Conservation (phyloP, 2,113 vertebrate genomes). For the Aleadryas rufinucha region DNA sequence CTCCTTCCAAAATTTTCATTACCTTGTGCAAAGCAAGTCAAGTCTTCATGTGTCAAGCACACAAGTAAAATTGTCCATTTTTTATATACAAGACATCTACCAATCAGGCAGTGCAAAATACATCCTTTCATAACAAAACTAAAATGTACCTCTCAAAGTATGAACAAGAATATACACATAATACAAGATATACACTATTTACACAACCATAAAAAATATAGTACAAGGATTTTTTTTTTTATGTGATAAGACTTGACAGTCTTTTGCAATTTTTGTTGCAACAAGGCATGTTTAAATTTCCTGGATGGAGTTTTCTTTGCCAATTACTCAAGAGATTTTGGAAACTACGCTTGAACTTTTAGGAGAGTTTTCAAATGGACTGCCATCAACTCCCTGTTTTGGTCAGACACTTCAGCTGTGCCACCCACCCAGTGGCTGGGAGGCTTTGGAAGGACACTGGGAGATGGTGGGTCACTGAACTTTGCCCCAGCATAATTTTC, state of each 20-base stretch:
- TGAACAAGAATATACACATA: slow-evolving; percentile 92
- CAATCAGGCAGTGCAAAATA: slow-evolving; percentile 79
- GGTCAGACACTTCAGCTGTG: slow-evolving; percentile 68
- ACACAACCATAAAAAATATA: slow-evolving; percentile 85
- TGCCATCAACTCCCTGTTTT: slow-evolving; percentile 86
- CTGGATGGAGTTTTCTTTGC: slow-evolving; percentile 51
- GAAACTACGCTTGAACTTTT: slow-evolving; percentile 81
- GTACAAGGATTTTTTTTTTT: slow-evolving; percentile 66
- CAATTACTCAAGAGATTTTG: slow-evolving; percentile 11
- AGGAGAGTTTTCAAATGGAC: slow-evolving; percentile 90
- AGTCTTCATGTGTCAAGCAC: slow-evolving; percentile 74
- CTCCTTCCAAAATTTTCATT: slow-evolving; percentile 64
- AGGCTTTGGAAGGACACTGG: slow-evolving; percentile 92
- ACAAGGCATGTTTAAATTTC: slow-evolving; percentile 70
- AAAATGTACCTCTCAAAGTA: slow-evolving; percentile 90
- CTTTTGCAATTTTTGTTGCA: slow-evolving; percentile 73
- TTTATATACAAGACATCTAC: slow-evolving; percentile 79
- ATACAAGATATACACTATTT: slow-evolving; percentile 91
- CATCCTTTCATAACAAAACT: slow-evolving; percentile 96
- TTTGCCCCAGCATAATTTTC: slow-evolving; percentile 93
- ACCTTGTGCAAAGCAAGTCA: slow-evolving; percentile 82
- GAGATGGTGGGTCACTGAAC: slow-evolving; percentile 94
- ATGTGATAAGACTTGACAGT: slow-evolving; percentile 65
- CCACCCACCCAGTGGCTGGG: slow-evolving; percentile 93
- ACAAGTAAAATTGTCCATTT: slow-evolving; percentile 68